Evolutionary conservation across 2,797 vertebrate genomes (phyloP).

Genomic region (Coluber constrictor): DNA sequence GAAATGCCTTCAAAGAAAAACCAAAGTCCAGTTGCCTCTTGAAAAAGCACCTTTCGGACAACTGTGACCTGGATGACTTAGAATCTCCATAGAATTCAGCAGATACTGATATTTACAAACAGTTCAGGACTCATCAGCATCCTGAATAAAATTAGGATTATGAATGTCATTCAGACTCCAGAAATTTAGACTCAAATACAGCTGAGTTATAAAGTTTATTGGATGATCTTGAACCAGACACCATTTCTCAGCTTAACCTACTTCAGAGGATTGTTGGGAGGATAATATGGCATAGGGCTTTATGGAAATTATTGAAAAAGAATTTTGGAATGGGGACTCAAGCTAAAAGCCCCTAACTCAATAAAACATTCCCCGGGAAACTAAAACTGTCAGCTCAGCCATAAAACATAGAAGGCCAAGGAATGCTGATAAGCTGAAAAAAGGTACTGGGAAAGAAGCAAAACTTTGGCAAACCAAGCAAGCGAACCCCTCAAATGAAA

Average conservation of each 20-base stretch:
- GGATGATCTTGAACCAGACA: neutral
- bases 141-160: neutral
- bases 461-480: neutral
- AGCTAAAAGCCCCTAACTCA: neutral
- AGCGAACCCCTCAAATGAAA: neutral
- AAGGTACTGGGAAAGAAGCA: neutral
- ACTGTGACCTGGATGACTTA: neutral
- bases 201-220: neutral
- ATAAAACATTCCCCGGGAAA: neutral
- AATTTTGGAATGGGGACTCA: neutral
- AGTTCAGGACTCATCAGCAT: neutral
- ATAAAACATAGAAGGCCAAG: neutral
- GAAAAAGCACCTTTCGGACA: neutral
- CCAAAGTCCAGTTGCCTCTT: neutral
- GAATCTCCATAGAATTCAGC: neutral
- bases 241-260: neutral
- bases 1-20: neutral
- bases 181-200: neutral
- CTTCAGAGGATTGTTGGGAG: neutral
- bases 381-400: neutral
- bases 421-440: neutral
- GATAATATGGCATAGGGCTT: too few relatives aligned
- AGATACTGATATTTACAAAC: neutral
- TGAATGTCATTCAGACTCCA: neutral
- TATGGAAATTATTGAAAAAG: neutral